A percentile compares a stretch with the other conserved stretches of the same genome.
Evolutionary conservation across 2,888 invertebrate species (phyloP).

Genomic region (Drosophila fungiperda): DNA sequence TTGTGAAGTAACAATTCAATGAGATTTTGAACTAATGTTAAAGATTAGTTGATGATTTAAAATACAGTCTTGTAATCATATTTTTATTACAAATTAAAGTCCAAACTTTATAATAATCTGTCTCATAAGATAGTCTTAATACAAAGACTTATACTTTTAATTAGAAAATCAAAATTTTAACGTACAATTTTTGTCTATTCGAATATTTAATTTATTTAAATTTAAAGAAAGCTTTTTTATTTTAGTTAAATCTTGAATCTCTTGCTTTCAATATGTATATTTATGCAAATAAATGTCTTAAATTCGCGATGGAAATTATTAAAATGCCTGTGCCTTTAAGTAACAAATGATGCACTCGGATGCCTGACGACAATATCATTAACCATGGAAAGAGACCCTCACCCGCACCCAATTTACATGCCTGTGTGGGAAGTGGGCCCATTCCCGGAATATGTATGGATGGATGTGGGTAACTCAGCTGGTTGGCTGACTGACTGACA

Average conservation of each 20-base stretch:
- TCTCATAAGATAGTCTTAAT: not conserved
- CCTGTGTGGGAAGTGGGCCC: constrained; percentile 5
- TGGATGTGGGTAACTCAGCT: constrained; percentile 17
- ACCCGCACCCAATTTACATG: constrained; percentile 45
- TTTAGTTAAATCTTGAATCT: not conserved
- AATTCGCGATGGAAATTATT: constrained; percentile 33
- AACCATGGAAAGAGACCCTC: constrained; percentile 38
- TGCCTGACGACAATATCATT: constrained; percentile 58
- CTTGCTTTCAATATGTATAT: constrained; percentile 3
- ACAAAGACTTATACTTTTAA: not conserved
- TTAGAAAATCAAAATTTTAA: rapidly evolving
- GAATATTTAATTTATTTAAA: not conserved
- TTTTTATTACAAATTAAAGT: not conserved
- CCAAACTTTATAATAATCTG: not conserved
- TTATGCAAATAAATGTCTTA: constrained; percentile 4
- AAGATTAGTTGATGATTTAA: not conserved
- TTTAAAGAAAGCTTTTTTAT: not conserved
- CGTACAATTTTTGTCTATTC: not conserved
- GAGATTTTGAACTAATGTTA: not conserved
- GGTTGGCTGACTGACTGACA: constrained; percentile 69
- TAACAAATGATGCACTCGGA: constrained; percentile 48
- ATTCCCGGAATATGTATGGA: constrained; percentile 9
- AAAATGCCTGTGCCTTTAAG: constrained; percentile 38
- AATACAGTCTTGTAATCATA: not conserved
- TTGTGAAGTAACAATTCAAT: not conserved